Conservation (phyloP, 1,140 invertebrate species). For the Adelges cooleyi region DNA sequence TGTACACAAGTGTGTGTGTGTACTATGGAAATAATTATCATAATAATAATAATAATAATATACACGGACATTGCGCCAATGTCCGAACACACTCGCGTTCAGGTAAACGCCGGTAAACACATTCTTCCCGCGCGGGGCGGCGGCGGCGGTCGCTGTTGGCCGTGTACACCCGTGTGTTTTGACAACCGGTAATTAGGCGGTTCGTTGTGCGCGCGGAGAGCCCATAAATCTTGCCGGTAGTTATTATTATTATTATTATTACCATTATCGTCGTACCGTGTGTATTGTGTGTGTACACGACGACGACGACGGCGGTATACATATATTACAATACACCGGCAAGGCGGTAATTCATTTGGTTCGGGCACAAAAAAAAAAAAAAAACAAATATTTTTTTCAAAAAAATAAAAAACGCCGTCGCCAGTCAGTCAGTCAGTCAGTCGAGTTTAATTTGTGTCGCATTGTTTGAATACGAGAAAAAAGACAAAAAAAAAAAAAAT, state of each 20-base stretch:
- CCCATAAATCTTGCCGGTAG: slow-evolving; percentile 22
- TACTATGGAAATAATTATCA: background rate
- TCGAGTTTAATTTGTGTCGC: slow-evolving; percentile 26
- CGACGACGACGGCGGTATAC: too few relatives aligned
- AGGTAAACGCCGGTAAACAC: background rate
- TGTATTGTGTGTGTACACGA: too few relatives aligned
- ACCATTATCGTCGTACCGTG: too few relatives aligned
- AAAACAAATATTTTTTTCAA: too few relatives aligned
- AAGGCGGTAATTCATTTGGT: slow-evolving; percentile 23
- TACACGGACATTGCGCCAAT: background rate
- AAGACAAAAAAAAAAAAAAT: too few relatives aligned
- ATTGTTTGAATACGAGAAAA: slow-evolving; percentile 24
- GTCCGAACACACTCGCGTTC: background rate
- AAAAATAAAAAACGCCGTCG: slow-evolving; percentile 5
- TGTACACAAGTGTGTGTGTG: too few relatives aligned
- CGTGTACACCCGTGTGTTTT: background rate
- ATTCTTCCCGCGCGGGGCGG: background rate
- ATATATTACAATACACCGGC: slow-evolving; percentile 17
- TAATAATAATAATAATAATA: background rate
- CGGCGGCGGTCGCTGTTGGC: background rate
- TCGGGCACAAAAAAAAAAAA: too few relatives aligned
- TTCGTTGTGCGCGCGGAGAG: slow-evolving; percentile 1
- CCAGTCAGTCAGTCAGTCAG: too few relatives aligned
- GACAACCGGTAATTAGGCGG: slow-evolving; percentile 24
- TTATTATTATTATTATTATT: too few relatives aligned